Evolutionary conservation across 2,113 vertebrate species (phyloP), one percentile per base, ranked within the genome.

Genomic region (Pristiophorus japonicus): DNA sequence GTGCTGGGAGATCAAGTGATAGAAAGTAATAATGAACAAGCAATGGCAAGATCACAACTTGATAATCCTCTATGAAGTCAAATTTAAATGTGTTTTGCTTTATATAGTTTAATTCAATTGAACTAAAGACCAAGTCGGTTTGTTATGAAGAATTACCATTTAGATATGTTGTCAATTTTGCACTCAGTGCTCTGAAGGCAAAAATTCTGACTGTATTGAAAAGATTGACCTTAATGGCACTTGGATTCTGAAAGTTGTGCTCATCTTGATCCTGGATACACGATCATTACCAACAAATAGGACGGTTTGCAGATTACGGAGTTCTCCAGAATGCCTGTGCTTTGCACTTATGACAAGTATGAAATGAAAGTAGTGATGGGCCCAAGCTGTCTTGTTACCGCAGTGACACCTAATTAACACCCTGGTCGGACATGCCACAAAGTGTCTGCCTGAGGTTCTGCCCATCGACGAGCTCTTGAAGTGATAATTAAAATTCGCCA

Each of bases 321-420:
- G 87, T 51, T 47, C 45, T 88, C 2, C 1, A 59, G 27, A 59
- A 14, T 16, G 51, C 4, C 12, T 34, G 7, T 38, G 30, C 12
- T 73, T 94, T 94, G 20, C 65, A 94, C 66, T 94, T 45, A 30
- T 70, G 24, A 27, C 30, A 45, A 51, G 93, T 38, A 18, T 22
- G 59, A 62, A 62, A 91, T 81, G 10, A 88, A 88, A 92, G 34
- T 63, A 65, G 7, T 62, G 62, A 92, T 63, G 88, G 51, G 59
- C 55, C 62, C 88, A 63, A 94, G 93, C 27, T 94, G 93, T 63
- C 27, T 94, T 51, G 30, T 51, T 45, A 73, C 14, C 42, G 73
- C 63, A 94, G 66, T 67, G 42, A 94, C 27, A 70, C 66, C 42
- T 67, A 94, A 94, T 94, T 94, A 94, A 94, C 66, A 73, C 93